Conservation (phyloP, 2,113 vertebrate genomes). For the Ascaphus truei region DNA sequence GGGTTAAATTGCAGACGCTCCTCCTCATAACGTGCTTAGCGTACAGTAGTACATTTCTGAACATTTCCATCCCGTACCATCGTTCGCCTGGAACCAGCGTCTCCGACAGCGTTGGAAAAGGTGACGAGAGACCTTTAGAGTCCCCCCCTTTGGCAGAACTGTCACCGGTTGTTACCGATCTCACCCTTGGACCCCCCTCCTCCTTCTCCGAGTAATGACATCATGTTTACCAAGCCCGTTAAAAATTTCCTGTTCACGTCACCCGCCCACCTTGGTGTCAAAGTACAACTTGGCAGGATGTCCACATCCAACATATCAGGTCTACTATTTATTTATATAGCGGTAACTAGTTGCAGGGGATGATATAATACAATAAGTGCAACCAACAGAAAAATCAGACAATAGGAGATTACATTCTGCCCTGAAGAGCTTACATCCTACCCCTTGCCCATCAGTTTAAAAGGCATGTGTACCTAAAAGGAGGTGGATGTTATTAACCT, state of each 20-base stretch:
- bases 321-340: no score
- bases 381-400: no score
- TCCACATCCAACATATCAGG: no score
- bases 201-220: slow-evolving; percentile 11
- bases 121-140: background rate
- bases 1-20: background rate
- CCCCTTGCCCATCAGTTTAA: no score
- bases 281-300: background rate
- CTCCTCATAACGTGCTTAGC: background rate
- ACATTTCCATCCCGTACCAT: no score
- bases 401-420: no score
- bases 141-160: background rate
- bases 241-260: background rate
- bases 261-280: background rate
- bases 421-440: no score
- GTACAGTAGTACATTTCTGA: slow-evolving; percentile 3
- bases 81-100: background rate
- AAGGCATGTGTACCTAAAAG: no score
- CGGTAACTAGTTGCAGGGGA: no score
- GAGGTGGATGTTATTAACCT: no score
- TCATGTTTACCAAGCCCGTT: slow-evolving; percentile 4
- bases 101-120: background rate
- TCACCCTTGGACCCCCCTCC: slow-evolving; percentile 4
- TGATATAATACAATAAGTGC: no score
- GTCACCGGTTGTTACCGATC: background rate